phyloP scores from a whole-genome alignment of 2,113 vertebrate genomes.

The Vulpes ferrilata region DNA sequence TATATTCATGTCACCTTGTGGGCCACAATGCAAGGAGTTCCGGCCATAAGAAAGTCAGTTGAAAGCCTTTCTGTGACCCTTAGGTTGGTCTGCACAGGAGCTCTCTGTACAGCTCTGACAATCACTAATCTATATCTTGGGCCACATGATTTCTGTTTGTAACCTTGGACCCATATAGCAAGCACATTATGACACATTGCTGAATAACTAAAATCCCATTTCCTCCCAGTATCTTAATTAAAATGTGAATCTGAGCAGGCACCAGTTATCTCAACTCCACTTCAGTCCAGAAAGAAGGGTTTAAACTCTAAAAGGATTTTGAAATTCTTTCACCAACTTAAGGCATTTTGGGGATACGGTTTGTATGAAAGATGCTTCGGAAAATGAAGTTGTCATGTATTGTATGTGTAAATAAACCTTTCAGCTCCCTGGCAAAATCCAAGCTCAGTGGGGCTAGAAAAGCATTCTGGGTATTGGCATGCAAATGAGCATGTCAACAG shows the following conservation, averaged over 20 bases:
- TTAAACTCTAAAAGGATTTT: conserved; percentile 66
- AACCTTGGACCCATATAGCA: neutral
- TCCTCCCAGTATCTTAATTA: conserved; percentile 71
- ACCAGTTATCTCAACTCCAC: conserved; percentile 66
- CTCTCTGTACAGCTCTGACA: neutral
- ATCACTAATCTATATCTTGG: neutral
- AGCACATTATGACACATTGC: neutral
- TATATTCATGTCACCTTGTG: neutral
- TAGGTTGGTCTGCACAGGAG: neutral
- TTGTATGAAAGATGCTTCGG: conserved; percentile 76
- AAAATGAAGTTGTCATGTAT: conserved; percentile 83
- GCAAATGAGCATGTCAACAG: conserved; percentile 89
- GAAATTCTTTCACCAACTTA: conserved; percentile 72
- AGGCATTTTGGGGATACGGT: conserved; percentile 76
- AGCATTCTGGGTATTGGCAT: conserved; percentile 89
- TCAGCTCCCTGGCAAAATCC: conserved; percentile 75
- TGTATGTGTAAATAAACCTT: conserved; percentile 85
- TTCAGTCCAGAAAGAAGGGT: conserved; percentile 61
- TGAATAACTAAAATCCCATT: neutral
- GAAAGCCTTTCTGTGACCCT: neutral
- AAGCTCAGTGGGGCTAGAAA: conserved; percentile 83
- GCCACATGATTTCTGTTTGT: neutral
- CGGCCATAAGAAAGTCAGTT: neutral
- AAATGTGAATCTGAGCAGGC: conserved; percentile 75
- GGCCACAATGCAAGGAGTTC: neutral